These are phyloP conservation scores for Byasa hedistus DNA, from an alignment of 2,888 invertebrate genomes.

Conservation along the genomic window DNA sequence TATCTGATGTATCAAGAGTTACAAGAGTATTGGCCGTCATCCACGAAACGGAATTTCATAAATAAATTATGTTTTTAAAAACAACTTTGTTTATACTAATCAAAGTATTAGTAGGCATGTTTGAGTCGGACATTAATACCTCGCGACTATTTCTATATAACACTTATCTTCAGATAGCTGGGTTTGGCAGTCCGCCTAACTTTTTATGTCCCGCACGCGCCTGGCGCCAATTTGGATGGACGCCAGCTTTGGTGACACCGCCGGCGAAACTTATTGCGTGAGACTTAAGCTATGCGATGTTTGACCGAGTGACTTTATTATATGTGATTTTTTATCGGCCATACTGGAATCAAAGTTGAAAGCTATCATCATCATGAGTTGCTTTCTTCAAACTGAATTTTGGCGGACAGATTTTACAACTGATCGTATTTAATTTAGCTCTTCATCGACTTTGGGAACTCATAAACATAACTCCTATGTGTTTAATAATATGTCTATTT, in stretches of 20 bases:
- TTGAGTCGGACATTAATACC: no score
- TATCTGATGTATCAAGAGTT: no score
- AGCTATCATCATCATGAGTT: not conserved
- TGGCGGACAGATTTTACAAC: no score
- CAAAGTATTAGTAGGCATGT: not conserved
- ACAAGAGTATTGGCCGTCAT: no score
- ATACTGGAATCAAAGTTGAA: not conserved
- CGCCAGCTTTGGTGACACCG: conserved; percentile 24
- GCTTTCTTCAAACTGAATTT: not conserved
- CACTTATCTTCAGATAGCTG: conserved; percentile 26
- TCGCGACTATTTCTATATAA: conserved; percentile 21
- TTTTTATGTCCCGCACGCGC: conserved; percentile 28
- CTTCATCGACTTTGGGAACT: no score
- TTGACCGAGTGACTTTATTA: conserved; percentile 18
- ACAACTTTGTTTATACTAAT: no score
- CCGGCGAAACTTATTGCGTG: conserved; percentile 26
- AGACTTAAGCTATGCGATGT: conserved; percentile 8
- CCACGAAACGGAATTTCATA: no score
- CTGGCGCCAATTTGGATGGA: conserved; percentile 30
- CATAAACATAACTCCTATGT: no score
- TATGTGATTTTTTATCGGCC: not conserved
- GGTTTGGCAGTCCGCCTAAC: conserved; percentile 31
- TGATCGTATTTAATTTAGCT: no score
- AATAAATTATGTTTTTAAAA: no score
- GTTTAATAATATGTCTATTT: no score